Base-by-base conservation (phyloP, 2,888 invertebrate genomes). In the Polydrusus tereticollis region DNA sequence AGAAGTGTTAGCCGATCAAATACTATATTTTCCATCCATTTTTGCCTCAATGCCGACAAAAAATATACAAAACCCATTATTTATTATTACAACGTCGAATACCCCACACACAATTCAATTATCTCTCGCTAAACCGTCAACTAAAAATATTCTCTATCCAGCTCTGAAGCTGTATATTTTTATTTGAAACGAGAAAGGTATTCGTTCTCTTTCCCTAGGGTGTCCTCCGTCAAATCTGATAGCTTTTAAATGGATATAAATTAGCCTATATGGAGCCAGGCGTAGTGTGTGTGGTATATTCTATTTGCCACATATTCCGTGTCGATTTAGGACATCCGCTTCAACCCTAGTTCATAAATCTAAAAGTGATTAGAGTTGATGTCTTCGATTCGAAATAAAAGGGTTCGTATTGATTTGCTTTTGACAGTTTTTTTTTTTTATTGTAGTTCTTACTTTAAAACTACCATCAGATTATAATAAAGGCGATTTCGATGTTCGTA, bases 181-280 rank as follows among this genome's bases (percentile, higher is more conserved):
- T 71, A 71, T 66, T 55, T 60, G 60, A 57, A 71, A 66, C 59
- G 60, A 71, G 36, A 33, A 29, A 66, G 62, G 47, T 58, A 52
- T 65, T 58, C 64, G 64, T 72, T 33, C 64, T 23, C 36, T 43
- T 52, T 77, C 78, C 78, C 74, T 63, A 36, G 76, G 74, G 77
- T 66, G 74, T 72, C 68, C 75, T 76, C 65, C 68, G 75, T 79
- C 78, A 77, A 77, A 77, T 77, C 75, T 76, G 79, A 78, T 79
- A 76, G 76, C 72, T 77, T 78, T 79, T 77, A 78, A 78, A 79
- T 79, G 79, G 77, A 78, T 79, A 79, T 77, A 76, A 79, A 79
- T 79, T 78, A 78, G 74, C 73, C 76, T 75, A 70, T 68, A 57
- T 50, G 74, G 74, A 71, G 23, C 60, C 50, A 45, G 60, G 38